These are phyloP conservation scores for Alethe diademata DNA, from an alignment of 2,113 vertebrate species.

Conservation along the genomic window DNA sequence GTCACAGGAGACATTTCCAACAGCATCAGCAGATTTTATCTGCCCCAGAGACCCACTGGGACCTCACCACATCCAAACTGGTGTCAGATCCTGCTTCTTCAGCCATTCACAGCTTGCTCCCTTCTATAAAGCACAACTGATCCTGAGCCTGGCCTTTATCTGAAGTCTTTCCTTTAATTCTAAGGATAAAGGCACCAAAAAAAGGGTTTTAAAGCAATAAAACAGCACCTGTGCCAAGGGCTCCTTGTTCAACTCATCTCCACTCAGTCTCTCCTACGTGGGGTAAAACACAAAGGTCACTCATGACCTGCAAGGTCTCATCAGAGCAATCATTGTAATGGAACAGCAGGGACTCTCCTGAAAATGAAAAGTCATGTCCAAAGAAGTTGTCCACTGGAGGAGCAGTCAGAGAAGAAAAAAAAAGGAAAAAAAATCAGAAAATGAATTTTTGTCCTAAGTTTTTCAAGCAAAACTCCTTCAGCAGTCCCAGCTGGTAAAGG, in stretches of 20 bases:
- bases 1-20: not conserved
- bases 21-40: not conserved
- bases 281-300: not conserved
- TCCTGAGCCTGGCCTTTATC: not conserved
- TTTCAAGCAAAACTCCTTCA: not conserved
- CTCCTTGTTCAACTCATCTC: not conserved
- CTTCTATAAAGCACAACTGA: not conserved
- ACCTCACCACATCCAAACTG: not conserved
- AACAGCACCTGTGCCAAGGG: not conserved
- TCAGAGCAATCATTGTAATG: not conserved
- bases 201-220: not conserved
- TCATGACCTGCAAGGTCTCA: not conserved
- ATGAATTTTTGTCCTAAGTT: not conserved
- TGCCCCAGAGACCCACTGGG: not conserved
- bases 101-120: not conserved
- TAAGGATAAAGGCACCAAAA: not conserved
- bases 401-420: not conserved
- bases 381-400: not conserved
- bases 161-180: not conserved
- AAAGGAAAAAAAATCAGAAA: not conserved
- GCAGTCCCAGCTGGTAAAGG: not conserved
- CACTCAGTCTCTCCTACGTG: fast-evolving
- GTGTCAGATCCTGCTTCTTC: not conserved
- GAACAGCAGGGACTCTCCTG: not conserved
- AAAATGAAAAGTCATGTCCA: not conserved